A percentile compares a stretch with the other conserved stretches of the same genome.
phyloP scores from a whole-genome alignment of 2,113 vertebrate species.

The Lophotis ruficrista region DNA sequence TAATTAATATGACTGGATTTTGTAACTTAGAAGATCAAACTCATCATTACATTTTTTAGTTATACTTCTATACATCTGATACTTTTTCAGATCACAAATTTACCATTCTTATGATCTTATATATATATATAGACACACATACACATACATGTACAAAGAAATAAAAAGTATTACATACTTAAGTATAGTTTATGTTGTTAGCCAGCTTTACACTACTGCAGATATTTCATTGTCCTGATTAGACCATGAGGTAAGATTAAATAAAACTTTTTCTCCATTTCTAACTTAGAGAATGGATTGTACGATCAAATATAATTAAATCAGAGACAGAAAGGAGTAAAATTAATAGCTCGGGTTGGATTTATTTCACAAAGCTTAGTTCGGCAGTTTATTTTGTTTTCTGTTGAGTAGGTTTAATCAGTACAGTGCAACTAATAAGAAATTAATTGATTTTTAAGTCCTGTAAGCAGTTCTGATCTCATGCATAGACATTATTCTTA shows the following conservation, averaged over 20 bases:
- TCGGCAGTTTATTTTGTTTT: slow-evolving; percentile 59
- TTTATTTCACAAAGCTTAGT: slow-evolving; percentile 46
- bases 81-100: not conserved
- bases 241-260: slow-evolving; percentile 27
- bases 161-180: not conserved
- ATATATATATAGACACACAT: not conserved
- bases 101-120: not conserved
- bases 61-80: not conserved
- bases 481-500: slow-evolving; percentile 60
- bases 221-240: slow-evolving; percentile 46
- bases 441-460: slow-evolving; percentile 74
- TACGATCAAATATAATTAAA: slow-evolving; percentile 59
- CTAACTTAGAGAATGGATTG: slow-evolving; percentile 21
- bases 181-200: not conserved
- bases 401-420: slow-evolving; percentile 40
- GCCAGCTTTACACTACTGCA: not conserved
- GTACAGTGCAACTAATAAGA: slow-evolving; percentile 61
- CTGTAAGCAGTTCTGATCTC: slow-evolving; percentile 51
- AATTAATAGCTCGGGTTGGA: slow-evolving; percentile 46
- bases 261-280: slow-evolving; percentile 53
- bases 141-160: not conserved
- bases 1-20: not conserved
- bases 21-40: not conserved
- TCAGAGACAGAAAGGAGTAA: slow-evolving; percentile 26
- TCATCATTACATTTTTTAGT: not conserved